Base-by-base conservation (phyloP, 2,113 vertebrate genomes). In the Peucedramus taeniatus region DNA sequence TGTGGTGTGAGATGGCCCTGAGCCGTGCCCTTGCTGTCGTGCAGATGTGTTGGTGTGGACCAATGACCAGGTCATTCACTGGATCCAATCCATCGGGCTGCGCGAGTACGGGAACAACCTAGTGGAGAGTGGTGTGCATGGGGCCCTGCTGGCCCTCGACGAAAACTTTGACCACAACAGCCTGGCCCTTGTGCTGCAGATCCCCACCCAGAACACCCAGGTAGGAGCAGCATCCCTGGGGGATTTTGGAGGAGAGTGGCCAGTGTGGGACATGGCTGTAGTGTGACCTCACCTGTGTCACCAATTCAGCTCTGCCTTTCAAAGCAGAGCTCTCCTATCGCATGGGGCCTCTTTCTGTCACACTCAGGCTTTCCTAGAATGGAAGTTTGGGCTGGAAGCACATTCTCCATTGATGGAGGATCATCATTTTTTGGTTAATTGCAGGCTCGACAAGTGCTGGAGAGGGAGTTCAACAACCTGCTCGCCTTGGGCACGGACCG, bases 131-230 rank as follows among this genome's bases (percentile, higher is more conserved):
- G 99, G 99, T 0, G 98, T 99, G 68, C 99, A 99, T 0, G 99
- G 99, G 7, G 98, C 99, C 0, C 98, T 99, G 35, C 93, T 99
- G 76, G 97, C 99, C 86, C 97, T 99, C 33, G 99, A 99, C 1
- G 99, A 99, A 95, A 99, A 98, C 89, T 99, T 99, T 0, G 99
- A 99, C 97, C 99, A 99, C 97, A 99, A 98, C 97, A 99, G 99
- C 18, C 97, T 99, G 87, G 99, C 99, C 0, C 99, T 99, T 44
- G 98, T 99, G 84, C 97, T 99, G 93, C 99, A 99, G 97, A 99
- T 99, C 81, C 99, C 99, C 93, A 99, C 99, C 5, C 99, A 99
- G 98, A 99, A 99, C 97, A 99, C 99, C 21, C 99, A 99, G 99
- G 99, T 99, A 83, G 95, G 91, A 87, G 75, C 60, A 66, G 63